These are phyloP conservation scores for Himalopsyche japonica DNA, from an alignment of 2,888 invertebrate genomes.

Conservation along the genomic window DNA sequence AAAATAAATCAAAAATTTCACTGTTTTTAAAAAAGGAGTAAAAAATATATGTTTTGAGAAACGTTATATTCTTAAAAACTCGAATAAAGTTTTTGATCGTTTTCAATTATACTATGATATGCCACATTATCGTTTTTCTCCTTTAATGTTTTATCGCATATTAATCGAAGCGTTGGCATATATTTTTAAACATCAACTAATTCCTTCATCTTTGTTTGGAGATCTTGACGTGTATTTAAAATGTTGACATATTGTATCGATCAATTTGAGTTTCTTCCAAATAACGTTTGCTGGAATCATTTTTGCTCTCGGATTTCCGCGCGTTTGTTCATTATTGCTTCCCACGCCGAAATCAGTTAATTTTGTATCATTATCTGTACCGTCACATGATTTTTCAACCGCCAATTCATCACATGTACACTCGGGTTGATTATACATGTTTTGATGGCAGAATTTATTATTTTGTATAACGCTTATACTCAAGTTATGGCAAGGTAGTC, in stretches of 20 bases:
- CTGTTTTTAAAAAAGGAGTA: no score
- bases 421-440: neutral
- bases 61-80: no score
- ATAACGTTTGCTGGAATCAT: neutral
- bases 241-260: neutral
- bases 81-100: no score
- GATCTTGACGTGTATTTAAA: neutral
- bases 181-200: neutral
- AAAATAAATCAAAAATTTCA: no score
- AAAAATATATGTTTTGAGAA: no score
- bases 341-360: neutral
- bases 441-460: neutral
- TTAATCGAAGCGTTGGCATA: neutral
- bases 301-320: neutral
- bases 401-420: neutral
- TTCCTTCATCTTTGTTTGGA: neutral
- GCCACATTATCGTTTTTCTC: no score
- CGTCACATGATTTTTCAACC: neutral
- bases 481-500: neutral
- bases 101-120: no score
- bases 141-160: no score
- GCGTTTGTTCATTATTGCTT: neutral
- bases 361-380: neutral
- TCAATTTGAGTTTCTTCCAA: neutral
- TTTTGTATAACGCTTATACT: neutral